Evolutionary conservation across 2,113 vertebrate species (phyloP).

Genomic region (Craseonycteris thonglongyai): DNA sequence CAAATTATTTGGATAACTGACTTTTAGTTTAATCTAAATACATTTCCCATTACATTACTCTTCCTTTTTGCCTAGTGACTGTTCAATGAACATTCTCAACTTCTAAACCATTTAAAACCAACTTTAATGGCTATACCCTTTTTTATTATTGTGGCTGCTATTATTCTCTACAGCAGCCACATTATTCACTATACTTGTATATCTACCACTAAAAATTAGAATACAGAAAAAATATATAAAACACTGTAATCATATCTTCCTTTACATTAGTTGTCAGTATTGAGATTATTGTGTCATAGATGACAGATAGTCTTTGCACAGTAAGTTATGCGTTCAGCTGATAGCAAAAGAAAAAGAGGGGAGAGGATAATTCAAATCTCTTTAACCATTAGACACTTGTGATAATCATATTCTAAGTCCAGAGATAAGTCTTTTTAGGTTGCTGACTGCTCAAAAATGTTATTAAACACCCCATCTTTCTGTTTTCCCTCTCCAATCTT

Average conservation of each 20-base stretch:
- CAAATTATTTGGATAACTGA: background rate
- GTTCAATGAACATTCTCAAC: background rate
- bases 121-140: background rate
- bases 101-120: background rate
- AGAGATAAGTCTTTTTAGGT: background rate
- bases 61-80: background rate
- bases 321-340: background rate
- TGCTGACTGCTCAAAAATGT: background rate
- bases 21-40: background rate
- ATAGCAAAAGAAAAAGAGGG: background rate
- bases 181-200: background rate
- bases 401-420: background rate
- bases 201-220: background rate
- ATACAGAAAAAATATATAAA: background rate
- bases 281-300: background rate
- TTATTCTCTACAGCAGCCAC: background rate
- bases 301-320: background rate
- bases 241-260: background rate
- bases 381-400: background rate
- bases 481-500: background rate
- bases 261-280: background rate
- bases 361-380: background rate
- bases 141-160: background rate
- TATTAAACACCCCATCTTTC: background rate
- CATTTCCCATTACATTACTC: background rate